A percentile compares a stretch with the other conserved stretches of the same genome.
These are phyloP conservation scores for Varecia variegata DNA, from an alignment of 2,797 vertebrate genomes.

Conservation along the genomic window DNA sequence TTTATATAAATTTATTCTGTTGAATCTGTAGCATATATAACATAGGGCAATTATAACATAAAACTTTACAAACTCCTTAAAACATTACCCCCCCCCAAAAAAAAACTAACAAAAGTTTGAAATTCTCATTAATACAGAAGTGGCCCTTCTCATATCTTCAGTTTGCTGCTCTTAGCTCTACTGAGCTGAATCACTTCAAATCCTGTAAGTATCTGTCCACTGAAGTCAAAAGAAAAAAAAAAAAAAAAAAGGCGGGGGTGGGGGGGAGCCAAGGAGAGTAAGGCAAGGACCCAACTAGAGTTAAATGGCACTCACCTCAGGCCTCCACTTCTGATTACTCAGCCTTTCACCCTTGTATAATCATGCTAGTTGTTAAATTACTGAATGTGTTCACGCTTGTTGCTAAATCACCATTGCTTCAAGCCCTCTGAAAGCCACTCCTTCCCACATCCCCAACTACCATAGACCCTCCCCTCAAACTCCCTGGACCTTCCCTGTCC, in stretches of 20 bases:
- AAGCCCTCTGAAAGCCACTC: not conserved
- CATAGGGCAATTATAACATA: not conserved
- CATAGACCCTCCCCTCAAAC: not conserved
- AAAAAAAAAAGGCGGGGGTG: too few relatives aligned
- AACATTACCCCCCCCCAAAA: not conserved
- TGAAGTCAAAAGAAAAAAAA: not conserved
- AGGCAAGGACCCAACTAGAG: not conserved
- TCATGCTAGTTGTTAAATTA: not conserved
- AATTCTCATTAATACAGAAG: not conserved
- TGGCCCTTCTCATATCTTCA: not conserved
- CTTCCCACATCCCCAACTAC: not conserved
- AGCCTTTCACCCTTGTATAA: not conserved
- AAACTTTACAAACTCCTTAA: not conserved
- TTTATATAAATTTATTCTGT: conserved; percentile 2
- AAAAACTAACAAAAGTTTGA: not conserved
- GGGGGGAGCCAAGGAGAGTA: not conserved
- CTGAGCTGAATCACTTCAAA: not conserved
- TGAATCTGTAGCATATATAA: not conserved
- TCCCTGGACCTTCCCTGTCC: not conserved
- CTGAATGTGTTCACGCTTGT: not conserved
- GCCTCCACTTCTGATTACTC: not conserved
- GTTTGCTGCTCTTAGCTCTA: not conserved
- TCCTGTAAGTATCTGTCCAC: not conserved
- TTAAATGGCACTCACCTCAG: not conserved
- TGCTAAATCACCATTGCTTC: not conserved